These are phyloP conservation scores for Kryphioiulus occultus DNA, from an alignment of 2,888 invertebrate genomes.

Conservation along the genomic window DNA sequence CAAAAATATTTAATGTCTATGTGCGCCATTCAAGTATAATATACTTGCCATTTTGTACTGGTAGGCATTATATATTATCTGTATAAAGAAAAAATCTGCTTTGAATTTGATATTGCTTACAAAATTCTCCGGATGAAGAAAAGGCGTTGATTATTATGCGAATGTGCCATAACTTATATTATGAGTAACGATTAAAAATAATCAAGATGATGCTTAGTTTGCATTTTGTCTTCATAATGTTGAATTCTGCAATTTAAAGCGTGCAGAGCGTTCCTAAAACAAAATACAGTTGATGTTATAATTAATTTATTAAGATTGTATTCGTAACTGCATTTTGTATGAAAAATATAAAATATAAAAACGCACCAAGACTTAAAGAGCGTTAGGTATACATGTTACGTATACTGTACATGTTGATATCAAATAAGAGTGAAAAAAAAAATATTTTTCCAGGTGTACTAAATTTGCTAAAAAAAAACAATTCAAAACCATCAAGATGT, in stretches of 20 bases:
- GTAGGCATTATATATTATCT: not conserved
- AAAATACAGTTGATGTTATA: not conserved
- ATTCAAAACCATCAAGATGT: too few relatives aligned
- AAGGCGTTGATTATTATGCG: not conserved
- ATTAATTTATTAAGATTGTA: not conserved
- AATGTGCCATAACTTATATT: not conserved
- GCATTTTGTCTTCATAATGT: not conserved
- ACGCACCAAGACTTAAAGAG: too few relatives aligned
- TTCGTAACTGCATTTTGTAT: too few relatives aligned
- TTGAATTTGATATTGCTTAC: not conserved
- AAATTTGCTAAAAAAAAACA: too few relatives aligned
- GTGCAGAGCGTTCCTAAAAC: not conserved
- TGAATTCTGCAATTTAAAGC: not conserved
- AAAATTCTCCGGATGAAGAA: not conserved
- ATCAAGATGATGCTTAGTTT: not conserved
- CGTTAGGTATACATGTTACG: too few relatives aligned
- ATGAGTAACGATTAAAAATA: not conserved
- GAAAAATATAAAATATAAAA: too few relatives aligned
- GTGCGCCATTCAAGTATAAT: not conserved
- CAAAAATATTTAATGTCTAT: not conserved
- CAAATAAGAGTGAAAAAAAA: too few relatives aligned
- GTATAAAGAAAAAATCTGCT: constrained; percentile 17
- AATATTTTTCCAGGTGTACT: too few relatives aligned
- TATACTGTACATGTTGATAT: too few relatives aligned
- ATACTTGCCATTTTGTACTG: constrained; percentile 18